A percentile compares a stretch with the other conserved stretches of the same genome.
phyloP scores from a whole-genome alignment of 2,888 invertebrate species.

The Branchipolynoe longqiensis region DNA sequence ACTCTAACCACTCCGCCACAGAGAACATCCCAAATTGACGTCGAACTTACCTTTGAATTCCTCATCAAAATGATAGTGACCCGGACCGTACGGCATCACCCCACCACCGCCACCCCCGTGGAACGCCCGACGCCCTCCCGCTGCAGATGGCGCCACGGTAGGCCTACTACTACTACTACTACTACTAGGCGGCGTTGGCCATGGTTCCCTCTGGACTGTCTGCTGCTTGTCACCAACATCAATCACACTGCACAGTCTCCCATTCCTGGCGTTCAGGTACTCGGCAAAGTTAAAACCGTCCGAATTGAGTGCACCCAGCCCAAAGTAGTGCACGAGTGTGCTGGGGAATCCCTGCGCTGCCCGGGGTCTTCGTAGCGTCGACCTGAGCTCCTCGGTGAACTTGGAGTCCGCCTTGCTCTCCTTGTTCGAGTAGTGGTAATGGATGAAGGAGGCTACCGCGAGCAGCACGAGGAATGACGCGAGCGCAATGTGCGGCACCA shows the following conservation, averaged over 20 bases:
- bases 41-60: neutral
- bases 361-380: neutral
- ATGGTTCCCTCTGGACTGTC: neutral
- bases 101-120: neutral
- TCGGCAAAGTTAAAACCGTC: neutral
- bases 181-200: neutral
- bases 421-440: conserved; percentile 24
- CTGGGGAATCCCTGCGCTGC: conserved; percentile 24
- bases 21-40: neutral
- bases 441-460: conserved; percentile 16
- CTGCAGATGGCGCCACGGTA: neutral
- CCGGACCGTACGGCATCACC: neutral
- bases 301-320: neutral
- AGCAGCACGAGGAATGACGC: neutral
- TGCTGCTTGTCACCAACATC: neutral
- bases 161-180: too few relatives aligned
- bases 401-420: conserved; percentile 20
- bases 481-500: neutral
- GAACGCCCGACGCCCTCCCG: too few relatives aligned
- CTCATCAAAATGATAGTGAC: neutral
- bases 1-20: too few relatives aligned
- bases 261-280: too few relatives aligned
- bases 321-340: conserved; percentile 5
- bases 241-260: too few relatives aligned
- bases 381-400: conserved; percentile 2